Conservation (phyloP, 2,113 vertebrate species). For the Ailurus styani region DNA sequence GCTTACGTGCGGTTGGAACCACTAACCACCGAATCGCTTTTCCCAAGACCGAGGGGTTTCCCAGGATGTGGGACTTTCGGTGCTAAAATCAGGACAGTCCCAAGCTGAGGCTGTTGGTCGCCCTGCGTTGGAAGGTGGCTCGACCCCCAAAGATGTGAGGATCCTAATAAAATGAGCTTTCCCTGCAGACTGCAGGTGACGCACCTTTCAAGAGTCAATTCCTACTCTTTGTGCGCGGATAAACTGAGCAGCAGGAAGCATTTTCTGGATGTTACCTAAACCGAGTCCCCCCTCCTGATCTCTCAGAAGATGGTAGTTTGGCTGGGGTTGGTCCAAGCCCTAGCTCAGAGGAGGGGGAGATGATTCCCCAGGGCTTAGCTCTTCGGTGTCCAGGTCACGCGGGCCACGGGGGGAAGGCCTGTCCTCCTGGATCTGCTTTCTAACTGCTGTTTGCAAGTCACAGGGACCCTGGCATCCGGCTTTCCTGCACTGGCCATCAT, state of each 20-base stretch:
- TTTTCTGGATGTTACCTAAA: neutral
- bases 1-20: neutral
- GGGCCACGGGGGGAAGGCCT: too few species aligned
- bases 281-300: neutral
- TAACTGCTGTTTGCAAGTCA: neutral
- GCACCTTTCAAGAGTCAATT: rapidly evolving
- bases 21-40: neutral
- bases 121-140: neutral
- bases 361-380: neutral
- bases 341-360: neutral
- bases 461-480: too few species aligned
- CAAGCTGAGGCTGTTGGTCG: neutral
- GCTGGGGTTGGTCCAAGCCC: neutral
- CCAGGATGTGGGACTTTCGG: neutral
- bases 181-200: neutral
- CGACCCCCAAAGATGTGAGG: rapidly evolving
- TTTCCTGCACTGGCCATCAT: too few species aligned
- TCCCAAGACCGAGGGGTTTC: neutral
- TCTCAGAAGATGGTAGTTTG: neutral
- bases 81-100: neutral
- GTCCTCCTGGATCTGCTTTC: rapidly evolving
- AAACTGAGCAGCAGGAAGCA: neutral
- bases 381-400: neutral
- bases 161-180: too few species aligned
- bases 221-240: neutral